These are phyloP conservation scores for Osmerus mordax DNA, from an alignment of 2,113 vertebrate genomes.

Conservation along the genomic window DNA sequence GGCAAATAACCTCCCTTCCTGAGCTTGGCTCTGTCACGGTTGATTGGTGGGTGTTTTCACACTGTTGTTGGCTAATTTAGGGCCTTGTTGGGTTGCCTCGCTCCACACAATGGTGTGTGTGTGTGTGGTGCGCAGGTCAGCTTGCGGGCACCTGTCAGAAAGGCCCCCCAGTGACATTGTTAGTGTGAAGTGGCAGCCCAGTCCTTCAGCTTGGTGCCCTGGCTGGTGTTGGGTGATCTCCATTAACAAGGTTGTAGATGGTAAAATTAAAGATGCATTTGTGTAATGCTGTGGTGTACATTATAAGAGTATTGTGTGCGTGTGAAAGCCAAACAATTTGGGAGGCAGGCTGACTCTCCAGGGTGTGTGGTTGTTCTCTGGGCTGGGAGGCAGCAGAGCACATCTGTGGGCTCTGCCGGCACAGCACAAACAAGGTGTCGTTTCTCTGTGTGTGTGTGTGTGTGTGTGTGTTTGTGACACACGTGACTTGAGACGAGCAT, in stretches of 20 bases:
- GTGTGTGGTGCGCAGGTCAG: neutral
- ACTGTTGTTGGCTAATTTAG: neutral
- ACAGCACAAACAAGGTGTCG: neutral
- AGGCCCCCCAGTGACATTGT: neutral
- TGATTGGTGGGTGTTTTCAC: neutral
- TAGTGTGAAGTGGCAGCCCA: neutral
- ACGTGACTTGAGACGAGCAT: no score
- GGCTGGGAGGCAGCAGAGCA: neutral
- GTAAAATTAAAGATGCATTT: neutral
- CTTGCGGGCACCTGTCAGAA: neutral
- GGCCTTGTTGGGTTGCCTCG: neutral
- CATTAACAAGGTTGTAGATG: neutral
- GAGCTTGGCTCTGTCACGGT: neutral
- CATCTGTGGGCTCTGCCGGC: neutral
- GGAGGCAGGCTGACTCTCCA: neutral
- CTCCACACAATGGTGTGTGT: neutral
- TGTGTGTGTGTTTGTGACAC: neutral
- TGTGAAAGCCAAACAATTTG: neutral
- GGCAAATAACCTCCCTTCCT: neutral
- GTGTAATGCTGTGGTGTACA: neutral
- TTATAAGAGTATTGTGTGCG: neutral
- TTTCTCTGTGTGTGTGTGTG: neutral
- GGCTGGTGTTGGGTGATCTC: neutral
- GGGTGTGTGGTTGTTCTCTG: neutral
- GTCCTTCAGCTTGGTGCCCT: neutral